Evolutionary conservation across 2,113 vertebrate genomes (phyloP).

Genomic region (Accipiter cooperii): DNA sequence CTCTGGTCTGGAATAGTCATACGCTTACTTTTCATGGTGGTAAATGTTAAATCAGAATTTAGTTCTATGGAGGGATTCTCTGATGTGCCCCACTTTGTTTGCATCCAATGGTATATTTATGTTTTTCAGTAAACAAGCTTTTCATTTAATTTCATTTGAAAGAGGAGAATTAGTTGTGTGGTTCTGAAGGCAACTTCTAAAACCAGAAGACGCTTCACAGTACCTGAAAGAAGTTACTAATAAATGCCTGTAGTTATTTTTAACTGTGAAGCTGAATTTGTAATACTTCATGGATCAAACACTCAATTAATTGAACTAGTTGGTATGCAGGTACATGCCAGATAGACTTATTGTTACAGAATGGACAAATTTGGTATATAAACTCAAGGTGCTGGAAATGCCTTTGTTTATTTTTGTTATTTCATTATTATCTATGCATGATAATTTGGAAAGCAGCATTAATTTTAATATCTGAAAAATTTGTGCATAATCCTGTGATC

Average conservation of each 20-base stretch:
- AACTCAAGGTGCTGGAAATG: neutral
- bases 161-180: neutral
- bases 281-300: neutral
- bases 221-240: neutral
- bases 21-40: neutral
- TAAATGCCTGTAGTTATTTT: neutral
- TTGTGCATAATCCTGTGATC: neutral
- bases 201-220: neutral
- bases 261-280: neutral
- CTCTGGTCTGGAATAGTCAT: neutral
- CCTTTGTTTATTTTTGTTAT: neutral
- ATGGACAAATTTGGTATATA: neutral
- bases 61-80: neutral
- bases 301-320: neutral
- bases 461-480: neutral
- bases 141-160: neutral
- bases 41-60: neutral
- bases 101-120: neutral
- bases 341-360: neutral
- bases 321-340: neutral
- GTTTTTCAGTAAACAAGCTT: neutral
- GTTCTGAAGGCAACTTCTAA: neutral
- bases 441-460: neutral
- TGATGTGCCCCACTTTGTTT: neutral
- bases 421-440: neutral